Evolutionary conservation across 1,140 invertebrate species (phyloP).

Genomic region (Leguminivora glycinivorella): DNA sequence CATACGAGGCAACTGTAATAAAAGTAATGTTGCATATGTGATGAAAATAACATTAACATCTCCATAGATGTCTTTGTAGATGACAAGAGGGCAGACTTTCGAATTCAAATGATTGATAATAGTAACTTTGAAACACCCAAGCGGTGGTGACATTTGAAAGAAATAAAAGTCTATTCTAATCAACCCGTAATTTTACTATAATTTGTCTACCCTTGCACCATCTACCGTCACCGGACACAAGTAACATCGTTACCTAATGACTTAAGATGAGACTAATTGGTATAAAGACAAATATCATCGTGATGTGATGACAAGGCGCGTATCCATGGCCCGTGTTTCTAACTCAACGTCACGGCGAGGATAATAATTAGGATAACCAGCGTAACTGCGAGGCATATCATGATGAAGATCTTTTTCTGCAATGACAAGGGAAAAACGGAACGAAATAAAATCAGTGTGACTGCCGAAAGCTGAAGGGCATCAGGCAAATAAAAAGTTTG

Average conservation of each 20-base stretch:
- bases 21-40: no score
- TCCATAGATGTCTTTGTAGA: conserved; percentile 7
- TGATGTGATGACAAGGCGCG: conserved; percentile 37
- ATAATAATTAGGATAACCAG: conserved; percentile 85
- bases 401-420: conserved; percentile 88
- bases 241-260: conserved; percentile 34
- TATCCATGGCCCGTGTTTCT: conserved; percentile 44
- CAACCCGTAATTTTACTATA: conserved; percentile 13
- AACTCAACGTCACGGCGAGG: conserved; percentile 75
- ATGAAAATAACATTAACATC: not conserved
- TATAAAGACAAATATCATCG: conserved; percentile 48
- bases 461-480: conserved; percentile 23
- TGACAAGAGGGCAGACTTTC: conserved; percentile 1
- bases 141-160: no score
- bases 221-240: conserved; percentile 32
- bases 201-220: conserved; percentile 20
- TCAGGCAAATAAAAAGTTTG: not conserved
- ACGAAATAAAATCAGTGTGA: conserved; percentile 38
- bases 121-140: not conserved
- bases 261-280: conserved; percentile 29
- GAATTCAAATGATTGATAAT: not conserved
- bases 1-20: no score
- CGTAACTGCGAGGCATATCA: conserved; percentile 84
- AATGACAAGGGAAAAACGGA: conserved; percentile 80
- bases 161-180: not conserved